These are phyloP conservation scores for Paracanthobrama guichenoti DNA, from an alignment of 2,113 vertebrate genomes.

Conservation along the genomic window DNA sequence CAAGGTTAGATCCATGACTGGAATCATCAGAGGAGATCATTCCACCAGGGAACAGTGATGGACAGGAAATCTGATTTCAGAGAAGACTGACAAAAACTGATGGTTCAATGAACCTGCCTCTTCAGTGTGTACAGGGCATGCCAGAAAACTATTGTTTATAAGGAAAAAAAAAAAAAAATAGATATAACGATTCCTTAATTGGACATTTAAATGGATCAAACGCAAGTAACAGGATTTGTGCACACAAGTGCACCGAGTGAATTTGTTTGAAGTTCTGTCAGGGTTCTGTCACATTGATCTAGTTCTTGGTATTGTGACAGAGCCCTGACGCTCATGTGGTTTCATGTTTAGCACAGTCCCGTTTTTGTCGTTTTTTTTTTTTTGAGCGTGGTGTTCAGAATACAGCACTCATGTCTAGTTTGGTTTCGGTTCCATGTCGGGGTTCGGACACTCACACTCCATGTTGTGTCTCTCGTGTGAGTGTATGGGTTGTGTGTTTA, in stretches of 20 bases:
- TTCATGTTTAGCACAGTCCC: too few relatives aligned
- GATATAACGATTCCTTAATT: not conserved
- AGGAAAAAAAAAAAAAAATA: not conserved
- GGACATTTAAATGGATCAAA: not conserved
- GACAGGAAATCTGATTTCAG: not conserved
- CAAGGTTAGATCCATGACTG: slow-evolving; percentile 26
- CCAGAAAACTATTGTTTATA: slow-evolving; percentile 41
- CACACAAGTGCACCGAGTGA: not conserved
- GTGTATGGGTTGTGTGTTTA: too few relatives aligned
- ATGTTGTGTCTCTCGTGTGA: too few relatives aligned
- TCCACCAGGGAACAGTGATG: not conserved
- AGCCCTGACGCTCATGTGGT: too few relatives aligned
- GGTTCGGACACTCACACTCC: too few relatives aligned
- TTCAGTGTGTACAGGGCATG: slow-evolving; percentile 39
- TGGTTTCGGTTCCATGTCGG: too few relatives aligned
- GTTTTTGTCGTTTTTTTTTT: too few relatives aligned
- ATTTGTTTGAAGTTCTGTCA: too few relatives aligned
- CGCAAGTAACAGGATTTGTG: not conserved
- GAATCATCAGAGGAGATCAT: slow-evolving; percentile 25
- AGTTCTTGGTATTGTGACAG: too few relatives aligned
- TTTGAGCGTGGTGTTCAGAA: too few relatives aligned
- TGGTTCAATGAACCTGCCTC: not conserved
- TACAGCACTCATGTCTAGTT: too few relatives aligned
- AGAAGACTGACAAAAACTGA: not conserved
- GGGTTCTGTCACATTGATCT: too few relatives aligned